Evolutionary conservation across 2,888 invertebrate species (phyloP), one percentile per base, ranked within the genome.

Genomic region (Calameuta pallipes): DNA sequence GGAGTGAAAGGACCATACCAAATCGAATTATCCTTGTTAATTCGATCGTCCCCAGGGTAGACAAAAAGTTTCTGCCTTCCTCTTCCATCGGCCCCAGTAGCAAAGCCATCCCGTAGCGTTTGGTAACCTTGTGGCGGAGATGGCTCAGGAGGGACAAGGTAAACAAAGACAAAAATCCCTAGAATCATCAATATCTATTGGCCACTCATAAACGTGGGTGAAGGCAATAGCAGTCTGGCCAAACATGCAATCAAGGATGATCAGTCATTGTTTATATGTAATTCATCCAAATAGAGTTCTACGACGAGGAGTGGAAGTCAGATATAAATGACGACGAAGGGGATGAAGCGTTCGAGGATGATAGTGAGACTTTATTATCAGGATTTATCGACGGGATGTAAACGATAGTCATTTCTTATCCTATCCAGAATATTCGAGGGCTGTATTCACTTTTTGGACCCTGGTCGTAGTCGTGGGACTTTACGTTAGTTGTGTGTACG

Each of bases 401-500:
- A 56, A 56, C 56, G 56, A 56, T 6, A 9, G 9, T 56, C 9
- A 23, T 56, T 23, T 56, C 23, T 56, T 56, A 56, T 56, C 23
- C 56, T 56, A 56, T 23, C 69, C 79, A 88, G 90, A 83, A 83
- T 84, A 85, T 80, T 84, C 87, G 77, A 86, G 86, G 31, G 87
- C 87, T 23, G 78, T 89, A 74, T 90, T 90, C 80, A 87, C 89
- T 30, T 81, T 88, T 75, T 81, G 82, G 73, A 81, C 89, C 36
- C 85, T 89, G 75, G 82, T 85, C 69, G 82, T 83, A 78, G 88
- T 88, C 77, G 81, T 89, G 74, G 81, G 83, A n/a, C 76, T 89
- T 78, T 89, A 87, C 83, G 81, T 83, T 69, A 83, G 78, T 82
- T 83, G 88, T 79, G 87, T 90, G 69, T 88, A 88, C 84, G 83